Base-by-base conservation (phyloP, 2,113 vertebrate species). In the Charadrius vociferus region DNA sequence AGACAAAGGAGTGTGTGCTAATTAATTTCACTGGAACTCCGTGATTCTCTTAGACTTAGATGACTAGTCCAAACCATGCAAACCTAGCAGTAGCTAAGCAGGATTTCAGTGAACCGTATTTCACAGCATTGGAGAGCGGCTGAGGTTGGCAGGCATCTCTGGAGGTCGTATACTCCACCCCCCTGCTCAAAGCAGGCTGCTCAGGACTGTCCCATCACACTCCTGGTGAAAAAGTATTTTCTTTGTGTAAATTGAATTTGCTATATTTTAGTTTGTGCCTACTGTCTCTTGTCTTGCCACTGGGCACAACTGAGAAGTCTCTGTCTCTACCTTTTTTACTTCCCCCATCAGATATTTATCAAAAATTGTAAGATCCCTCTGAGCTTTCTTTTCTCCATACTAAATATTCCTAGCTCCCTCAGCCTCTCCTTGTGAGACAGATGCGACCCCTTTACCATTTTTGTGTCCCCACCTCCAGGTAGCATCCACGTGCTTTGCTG, bases 1-100 rank as follows among this genome's bases (percentile, higher is more conserved):
- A 95, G 79, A 93, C 67, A 93, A 95, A 93, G 66, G n/a, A 94
- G 29, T 19, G 65, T 58, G 91, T 86, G 53, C n/a, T 95, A 90
- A 91, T 96, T 91, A 93, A 91, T 94, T 95, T 93, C 81, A 73
- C 21, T 91, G 74, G 49, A 88, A 47, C 12, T 53, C 70, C 34
- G 13, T 72, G 22, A 73, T 84, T 52, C 78, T 87, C 16, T 85
- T 89, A 88, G 27, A 53, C 37, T 73, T 74, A 39, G 47, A 50
- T 70, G 63, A 56, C 43, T 75, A 49, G n/a, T 92, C 66, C 77
- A 86, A 92, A 68, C 32, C 39, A 50, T 1, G 1, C 47, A 74
- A 90, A 71, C 18, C 14, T 63, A 81, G 41, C 43, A 74, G 34
- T 27, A 83, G 23, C 52, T 67, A 63, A 59, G 47, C 37, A 89